Evolutionary conservation across 1,140 invertebrate genomes (phyloP).

Genomic region (Micrasema minimum): DNA sequence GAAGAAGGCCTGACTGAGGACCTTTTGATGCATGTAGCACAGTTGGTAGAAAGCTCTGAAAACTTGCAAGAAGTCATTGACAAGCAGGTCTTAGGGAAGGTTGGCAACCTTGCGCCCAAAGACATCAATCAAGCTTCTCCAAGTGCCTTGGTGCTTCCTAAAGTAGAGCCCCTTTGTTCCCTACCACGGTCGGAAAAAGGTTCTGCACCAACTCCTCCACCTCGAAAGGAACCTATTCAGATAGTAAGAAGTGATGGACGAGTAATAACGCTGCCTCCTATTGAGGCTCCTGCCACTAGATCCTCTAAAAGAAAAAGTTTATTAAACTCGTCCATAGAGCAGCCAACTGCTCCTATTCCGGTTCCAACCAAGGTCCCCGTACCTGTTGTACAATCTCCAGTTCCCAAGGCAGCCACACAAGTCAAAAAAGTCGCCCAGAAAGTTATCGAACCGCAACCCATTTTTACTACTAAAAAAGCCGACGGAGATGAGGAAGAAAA

Average conservation of each 20-base stretch:
- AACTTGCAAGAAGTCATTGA: constrained; percentile 75
- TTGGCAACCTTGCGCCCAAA: constrained; percentile 57
- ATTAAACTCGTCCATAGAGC: constrained; percentile 38
- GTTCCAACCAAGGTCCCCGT: constrained; percentile 36
- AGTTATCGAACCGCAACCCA: neutral
- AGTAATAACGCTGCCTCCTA: constrained; percentile 79
- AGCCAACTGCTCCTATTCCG: neutral
- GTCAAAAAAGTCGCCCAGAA: constrained; percentile 22
- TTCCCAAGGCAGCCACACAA: neutral
- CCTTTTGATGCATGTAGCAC: constrained; percentile 74
- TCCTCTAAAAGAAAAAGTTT: constrained; percentile 57
- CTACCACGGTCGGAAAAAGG: neutral
- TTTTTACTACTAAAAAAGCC: constrained; percentile 5
- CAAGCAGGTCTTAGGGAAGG: constrained; percentile 69
- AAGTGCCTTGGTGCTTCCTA: neutral
- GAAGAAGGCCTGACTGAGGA: constrained; percentile 74
- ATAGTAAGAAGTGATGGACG: constrained; percentile 76
- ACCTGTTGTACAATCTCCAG: constrained; percentile 12
- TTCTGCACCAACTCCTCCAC: neutral
- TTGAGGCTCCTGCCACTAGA: constrained; percentile 80
- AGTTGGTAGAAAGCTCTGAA: constrained; percentile 73
- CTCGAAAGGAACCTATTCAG: constrained; percentile 70
- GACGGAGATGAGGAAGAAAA: constrained; percentile 65
- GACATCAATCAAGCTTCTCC: constrained; percentile 1
- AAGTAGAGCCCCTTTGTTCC: constrained; percentile 27